phyloP scores from a whole-genome alignment of 2,797 vertebrate species.

The Pagetopsis macropterus region DNA sequence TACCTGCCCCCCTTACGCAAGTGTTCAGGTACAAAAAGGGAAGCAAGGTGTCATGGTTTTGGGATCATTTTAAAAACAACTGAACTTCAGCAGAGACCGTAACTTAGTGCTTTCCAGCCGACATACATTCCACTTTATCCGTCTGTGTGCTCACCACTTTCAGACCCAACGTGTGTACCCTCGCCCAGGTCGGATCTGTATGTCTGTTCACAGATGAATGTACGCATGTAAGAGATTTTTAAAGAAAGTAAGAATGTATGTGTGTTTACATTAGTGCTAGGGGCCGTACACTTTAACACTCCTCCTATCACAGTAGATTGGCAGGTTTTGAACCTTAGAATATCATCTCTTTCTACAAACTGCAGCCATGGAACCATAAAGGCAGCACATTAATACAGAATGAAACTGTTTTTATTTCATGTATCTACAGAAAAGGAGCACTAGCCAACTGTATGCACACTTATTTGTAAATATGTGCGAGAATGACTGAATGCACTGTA shows the following conservation, averaged over 20 bases:
- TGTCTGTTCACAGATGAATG: conserved; percentile 61
- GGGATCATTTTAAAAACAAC: conserved; percentile 71
- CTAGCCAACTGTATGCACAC: conserved; percentile 79
- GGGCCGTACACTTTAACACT: conserved; percentile 61
- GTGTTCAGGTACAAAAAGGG: conserved; percentile 67
- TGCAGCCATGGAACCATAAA: conserved; percentile 48
- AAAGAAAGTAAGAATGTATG: conserved; percentile 57
- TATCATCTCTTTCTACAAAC: conserved; percentile 61
- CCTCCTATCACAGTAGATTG: conserved; percentile 61
- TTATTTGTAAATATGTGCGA: conserved; percentile 79
- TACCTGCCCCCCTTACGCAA: conserved; percentile 30
- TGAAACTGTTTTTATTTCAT: conserved; percentile 55
- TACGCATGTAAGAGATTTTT: conserved; percentile 60
- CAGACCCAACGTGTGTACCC: conserved; percentile 64
- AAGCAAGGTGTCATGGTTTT: conserved; percentile 65
- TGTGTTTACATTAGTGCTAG: conserved; percentile 65
- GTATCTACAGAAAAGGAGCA: conserved; percentile 66
- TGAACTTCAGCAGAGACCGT: conserved; percentile 75
- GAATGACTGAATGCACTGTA: conserved; percentile 73
- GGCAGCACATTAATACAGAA: conserved; percentile 59
- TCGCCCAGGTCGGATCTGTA: conserved; percentile 46
- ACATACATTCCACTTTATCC: conserved; percentile 76
- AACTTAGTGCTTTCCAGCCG: conserved; percentile 73
- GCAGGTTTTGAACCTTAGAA: conserved; percentile 70
- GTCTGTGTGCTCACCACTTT: conserved; percentile 55